Percentiles rank a stretch among this genome's conserved stretches.
These are phyloP conservation scores for Simalia tracyae DNA, from an alignment of 2,797 vertebrate genomes.

Conservation along the genomic window DNA sequence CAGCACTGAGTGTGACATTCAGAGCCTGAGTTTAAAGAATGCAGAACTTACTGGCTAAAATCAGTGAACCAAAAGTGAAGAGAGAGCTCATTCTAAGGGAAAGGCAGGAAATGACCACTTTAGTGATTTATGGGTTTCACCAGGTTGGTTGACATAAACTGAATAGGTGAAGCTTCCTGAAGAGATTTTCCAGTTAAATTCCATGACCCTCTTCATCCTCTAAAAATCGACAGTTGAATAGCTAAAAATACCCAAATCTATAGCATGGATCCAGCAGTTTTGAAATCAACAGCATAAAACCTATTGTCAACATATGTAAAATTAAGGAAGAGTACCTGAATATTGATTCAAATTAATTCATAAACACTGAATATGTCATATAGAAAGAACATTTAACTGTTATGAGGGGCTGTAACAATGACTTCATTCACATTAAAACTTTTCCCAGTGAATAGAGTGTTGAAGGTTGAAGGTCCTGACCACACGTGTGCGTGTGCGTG, in stretches of 20 bases:
- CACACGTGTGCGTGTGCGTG: not conserved
- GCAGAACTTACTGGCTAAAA: slow-evolving; percentile 32
- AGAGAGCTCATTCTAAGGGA: slow-evolving; percentile 64
- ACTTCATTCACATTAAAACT: not conserved
- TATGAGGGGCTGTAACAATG: not conserved
- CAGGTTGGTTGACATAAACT: slow-evolving; percentile 34
- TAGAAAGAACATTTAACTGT: not conserved
- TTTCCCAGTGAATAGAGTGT: not conserved
- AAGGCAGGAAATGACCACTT: slow-evolving; percentile 47
- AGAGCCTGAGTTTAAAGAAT: slow-evolving; percentile 65
- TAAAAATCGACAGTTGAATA: slow-evolving; percentile 12
- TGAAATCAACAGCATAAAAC: not conserved
- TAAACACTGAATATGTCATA: slow-evolving; percentile 13
- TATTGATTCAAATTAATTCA: slow-evolving; percentile 46
- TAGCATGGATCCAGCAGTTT: slow-evolving; percentile 20
- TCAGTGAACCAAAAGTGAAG: slow-evolving; percentile 31
- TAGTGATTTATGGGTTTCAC: slow-evolving; percentile 53
- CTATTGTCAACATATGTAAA: slow-evolving; percentile 15
- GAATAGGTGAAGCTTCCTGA: slow-evolving; percentile 63
- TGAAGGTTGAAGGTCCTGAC: not conserved
- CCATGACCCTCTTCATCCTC: not conserved
- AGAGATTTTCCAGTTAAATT: slow-evolving; percentile 43
- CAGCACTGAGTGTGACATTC: slow-evolving; percentile 68
- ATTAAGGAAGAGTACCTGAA: slow-evolving; percentile 59
- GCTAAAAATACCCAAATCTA: slow-evolving; percentile 39